A percentile compares a stretch with the other conserved stretches of the same genome.
Evolutionary conservation across 2,113 vertebrate species (phyloP).

Genomic region (Psettodes erumei): DNA sequence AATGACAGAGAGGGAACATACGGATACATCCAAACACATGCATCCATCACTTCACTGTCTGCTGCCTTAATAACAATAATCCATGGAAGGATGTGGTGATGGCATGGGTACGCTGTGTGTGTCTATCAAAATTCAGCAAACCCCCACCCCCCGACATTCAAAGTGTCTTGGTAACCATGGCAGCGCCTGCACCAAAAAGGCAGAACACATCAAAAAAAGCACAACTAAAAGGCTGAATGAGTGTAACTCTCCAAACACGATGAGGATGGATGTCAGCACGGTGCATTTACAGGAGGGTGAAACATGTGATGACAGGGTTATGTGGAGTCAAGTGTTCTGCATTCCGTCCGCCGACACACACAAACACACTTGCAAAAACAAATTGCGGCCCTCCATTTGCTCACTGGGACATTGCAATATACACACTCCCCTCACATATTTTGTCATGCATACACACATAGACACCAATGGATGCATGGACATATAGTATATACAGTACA

Average conservation of each 20-base stretch:
- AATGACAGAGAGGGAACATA: background rate
- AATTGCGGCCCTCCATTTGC: background rate
- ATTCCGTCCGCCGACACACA: background rate
- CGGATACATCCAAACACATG: background rate
- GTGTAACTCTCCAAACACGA: conserved; percentile 24
- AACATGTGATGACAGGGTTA: conserved; percentile 42
- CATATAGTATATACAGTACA: no score
- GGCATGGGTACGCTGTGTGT: background rate
- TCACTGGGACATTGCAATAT: background rate
- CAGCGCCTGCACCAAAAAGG: conserved; percentile 41
- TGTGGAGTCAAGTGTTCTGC: conserved; percentile 30
- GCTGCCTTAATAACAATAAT: conserved; percentile 37
- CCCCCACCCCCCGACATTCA: conserved; percentile 37
- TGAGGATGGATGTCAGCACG: conserved; percentile 36
- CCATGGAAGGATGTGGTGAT: conserved; percentile 12
- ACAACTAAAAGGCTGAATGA: conserved; percentile 26
- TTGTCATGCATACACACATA: background rate
- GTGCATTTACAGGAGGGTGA: conserved; percentile 34
- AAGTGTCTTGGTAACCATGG: conserved; percentile 66
- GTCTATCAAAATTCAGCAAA: conserved; percentile 48
- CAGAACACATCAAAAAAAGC: background rate
- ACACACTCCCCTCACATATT: background rate
- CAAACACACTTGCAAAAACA: background rate
- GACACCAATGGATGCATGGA: background rate
- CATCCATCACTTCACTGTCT: conserved; percentile 4